Conservation (phyloP, 2,888 invertebrate species). For the Phragmatobia fuliginosa region DNA sequence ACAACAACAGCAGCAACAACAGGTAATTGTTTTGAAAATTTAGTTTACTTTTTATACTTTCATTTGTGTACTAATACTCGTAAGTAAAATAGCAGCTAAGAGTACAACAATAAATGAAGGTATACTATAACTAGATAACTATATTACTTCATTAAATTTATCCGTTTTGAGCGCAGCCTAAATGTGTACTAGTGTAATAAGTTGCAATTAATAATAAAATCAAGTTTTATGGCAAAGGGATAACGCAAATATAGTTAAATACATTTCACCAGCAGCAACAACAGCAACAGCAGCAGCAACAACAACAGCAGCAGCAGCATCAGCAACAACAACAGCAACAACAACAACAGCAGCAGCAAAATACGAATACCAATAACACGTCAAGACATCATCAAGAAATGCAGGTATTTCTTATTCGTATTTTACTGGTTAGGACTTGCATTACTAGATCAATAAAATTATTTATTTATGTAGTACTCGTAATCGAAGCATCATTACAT, state of each 20-base stretch:
- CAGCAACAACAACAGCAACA: conserved; percentile 73
- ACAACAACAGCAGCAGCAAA: conserved; percentile 67
- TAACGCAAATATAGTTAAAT: conserved; percentile 19
- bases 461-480: too few relatives aligned
- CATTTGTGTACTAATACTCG: too few relatives aligned
- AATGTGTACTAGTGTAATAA: neutral
- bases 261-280: conserved; percentile 45
- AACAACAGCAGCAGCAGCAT: conserved; percentile 60
- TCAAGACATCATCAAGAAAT: conserved; percentile 84
- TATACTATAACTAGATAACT: too few relatives aligned
- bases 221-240: neutral
- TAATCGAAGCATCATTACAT: too few relatives aligned
- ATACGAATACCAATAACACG: conserved; percentile 70
- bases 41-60: neutral
- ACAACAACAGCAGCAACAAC: conserved; percentile 71
- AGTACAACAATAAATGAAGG: neutral
- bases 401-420: conserved; percentile 78
- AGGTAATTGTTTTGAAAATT: conserved; percentile 17
- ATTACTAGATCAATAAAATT: too few relatives aligned
- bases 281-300: conserved; percentile 63
- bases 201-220: too few relatives aligned
- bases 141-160: neutral
- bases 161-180: neutral
- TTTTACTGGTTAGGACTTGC: neutral
- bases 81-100: neutral